phyloP scores from a whole-genome alignment of 92 coral and sea anemone species.

The Diadumene lineata region DNA sequence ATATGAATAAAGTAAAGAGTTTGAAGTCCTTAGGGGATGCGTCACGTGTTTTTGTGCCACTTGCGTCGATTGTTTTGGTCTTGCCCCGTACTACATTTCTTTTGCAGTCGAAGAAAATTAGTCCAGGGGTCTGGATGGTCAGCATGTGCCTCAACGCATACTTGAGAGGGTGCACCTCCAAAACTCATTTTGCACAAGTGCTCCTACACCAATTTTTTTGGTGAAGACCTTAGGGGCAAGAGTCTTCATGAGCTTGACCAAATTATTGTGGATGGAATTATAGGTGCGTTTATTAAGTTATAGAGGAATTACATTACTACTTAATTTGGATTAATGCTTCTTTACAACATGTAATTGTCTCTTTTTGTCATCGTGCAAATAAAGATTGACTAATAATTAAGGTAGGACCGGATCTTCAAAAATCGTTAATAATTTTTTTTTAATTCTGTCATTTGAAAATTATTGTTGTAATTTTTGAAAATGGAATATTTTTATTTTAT shows the following conservation, averaged over 20 bases:
- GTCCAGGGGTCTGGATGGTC: constrained; percentile 7
- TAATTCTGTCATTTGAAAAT: too few species aligned
- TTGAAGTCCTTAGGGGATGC: background rate
- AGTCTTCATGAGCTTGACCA: constrained; percentile 2
- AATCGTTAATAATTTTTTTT: too few species aligned
- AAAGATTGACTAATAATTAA: too few species aligned
- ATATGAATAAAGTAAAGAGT: background rate
- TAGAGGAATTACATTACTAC: too few species aligned
- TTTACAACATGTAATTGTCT: too few species aligned
- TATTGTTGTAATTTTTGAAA: too few species aligned
- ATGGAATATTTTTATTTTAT: too few species aligned
- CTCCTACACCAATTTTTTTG: background rate
- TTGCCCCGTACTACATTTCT: too few species aligned
- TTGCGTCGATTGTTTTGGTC: too few species aligned
- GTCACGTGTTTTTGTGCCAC: constrained; percentile 2
- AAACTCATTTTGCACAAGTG: background rate
- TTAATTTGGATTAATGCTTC: too few species aligned
- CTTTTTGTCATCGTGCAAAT: too few species aligned
- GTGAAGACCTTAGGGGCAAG: background rate
- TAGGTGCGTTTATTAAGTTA: constrained; percentile 1
- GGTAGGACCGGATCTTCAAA: too few species aligned
- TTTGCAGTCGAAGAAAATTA: constrained; percentile 3
- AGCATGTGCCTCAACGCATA: background rate
- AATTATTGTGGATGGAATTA: constrained; percentile 2
- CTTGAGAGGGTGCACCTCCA: background rate